phyloP scores from a whole-genome alignment of 2,113 vertebrate species.

The Ictalurus furcatus region DNA sequence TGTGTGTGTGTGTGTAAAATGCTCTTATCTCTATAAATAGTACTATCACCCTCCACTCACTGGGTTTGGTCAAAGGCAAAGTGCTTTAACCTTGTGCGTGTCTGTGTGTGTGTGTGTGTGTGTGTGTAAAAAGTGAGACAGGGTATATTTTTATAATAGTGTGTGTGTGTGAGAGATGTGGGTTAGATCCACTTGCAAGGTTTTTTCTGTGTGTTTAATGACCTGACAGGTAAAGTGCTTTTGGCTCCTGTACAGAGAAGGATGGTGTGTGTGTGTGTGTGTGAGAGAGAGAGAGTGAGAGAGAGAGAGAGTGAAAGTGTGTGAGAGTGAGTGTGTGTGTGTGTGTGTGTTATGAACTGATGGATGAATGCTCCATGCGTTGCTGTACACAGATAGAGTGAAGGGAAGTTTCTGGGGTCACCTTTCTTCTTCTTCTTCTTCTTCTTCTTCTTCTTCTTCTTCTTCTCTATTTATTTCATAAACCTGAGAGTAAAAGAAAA shows the following conservation, averaged over 20 bases:
- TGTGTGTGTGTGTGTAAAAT: neutral
- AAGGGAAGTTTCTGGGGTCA: neutral
- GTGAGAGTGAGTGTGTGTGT: neutral
- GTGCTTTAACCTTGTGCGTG: conserved; percentile 37
- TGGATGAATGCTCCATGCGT: neutral
- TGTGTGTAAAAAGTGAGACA: neutral
- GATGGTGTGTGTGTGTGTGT: neutral
- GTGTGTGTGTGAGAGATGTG: neutral
- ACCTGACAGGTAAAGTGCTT: conserved; percentile 26
- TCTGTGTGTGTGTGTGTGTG: conserved; percentile 17
- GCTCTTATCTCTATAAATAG: conserved; percentile 35
- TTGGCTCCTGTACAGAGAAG: conserved; percentile 6
- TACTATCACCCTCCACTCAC: conserved; percentile 16
- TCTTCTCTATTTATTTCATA: neutral
- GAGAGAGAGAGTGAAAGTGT: too few species aligned
- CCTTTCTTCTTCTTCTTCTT: neutral
- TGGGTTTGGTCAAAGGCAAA: conserved; percentile 17
- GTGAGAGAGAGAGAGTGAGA: neutral
- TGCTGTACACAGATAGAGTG: neutral
- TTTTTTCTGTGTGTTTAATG: conserved; percentile 29
- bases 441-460: neutral
- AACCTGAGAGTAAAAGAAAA: neutral
- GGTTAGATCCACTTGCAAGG: neutral
- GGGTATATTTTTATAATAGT: neutral
- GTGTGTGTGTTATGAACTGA: neutral